A percentile compares a stretch with the other conserved stretches of the same genome.
Evolutionary conservation across 2,113 vertebrate genomes (phyloP).

Genomic region (Paradisaea rubra): DNA sequence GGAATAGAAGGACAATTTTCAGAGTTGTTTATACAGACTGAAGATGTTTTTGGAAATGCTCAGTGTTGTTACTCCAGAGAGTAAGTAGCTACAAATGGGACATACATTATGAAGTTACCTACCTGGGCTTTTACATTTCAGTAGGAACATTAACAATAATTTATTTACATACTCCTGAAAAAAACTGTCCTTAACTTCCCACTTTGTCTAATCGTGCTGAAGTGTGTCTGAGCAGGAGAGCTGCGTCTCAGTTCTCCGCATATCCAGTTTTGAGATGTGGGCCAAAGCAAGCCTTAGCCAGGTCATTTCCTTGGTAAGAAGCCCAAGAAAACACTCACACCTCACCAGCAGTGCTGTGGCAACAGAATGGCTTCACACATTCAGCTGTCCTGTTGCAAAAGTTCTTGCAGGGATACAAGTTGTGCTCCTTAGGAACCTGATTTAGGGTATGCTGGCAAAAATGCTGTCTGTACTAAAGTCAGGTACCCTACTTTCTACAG

Average conservation of each 20-base stretch:
- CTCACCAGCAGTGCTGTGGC: background rate
- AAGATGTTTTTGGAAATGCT: background rate
- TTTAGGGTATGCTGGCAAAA: background rate
- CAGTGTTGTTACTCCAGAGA: background rate
- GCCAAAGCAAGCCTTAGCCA: background rate
- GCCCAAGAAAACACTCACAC: background rate
- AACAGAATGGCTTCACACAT: background rate
- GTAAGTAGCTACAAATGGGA: background rate
- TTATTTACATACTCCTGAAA: background rate
- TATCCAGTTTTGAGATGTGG: background rate
- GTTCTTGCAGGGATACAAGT: background rate
- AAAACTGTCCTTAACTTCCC: background rate
- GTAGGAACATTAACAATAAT: background rate
- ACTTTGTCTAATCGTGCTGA: background rate
- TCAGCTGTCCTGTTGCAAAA: background rate
- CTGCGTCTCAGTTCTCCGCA: background rate
- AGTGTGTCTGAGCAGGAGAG: background rate
- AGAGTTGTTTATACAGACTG: background rate
- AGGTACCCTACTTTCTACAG: background rate
- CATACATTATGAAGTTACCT: background rate
- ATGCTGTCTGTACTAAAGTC: background rate
- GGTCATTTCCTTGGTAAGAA: background rate
- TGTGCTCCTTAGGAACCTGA: background rate
- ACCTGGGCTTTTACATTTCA: background rate
- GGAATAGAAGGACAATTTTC: background rate